Evolutionary conservation across 2,113 vertebrate genomes (phyloP), one percentile per base, ranked within the genome.

Genomic region (Thunnus thynnus): DNA sequence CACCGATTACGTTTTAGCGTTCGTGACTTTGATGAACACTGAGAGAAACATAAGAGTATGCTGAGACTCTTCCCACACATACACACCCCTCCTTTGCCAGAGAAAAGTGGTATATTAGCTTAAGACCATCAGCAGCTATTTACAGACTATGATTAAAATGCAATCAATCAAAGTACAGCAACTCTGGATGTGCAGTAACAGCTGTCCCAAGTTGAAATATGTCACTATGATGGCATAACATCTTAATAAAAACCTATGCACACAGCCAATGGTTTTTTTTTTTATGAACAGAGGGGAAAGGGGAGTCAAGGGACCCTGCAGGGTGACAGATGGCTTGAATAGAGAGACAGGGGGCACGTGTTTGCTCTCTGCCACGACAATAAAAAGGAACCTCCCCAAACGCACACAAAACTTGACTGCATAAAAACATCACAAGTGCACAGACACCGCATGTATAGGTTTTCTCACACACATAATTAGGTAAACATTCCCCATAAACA

Each of bases 301-400:
- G 46, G 27, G 70, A 63, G 12, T 44, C 8, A 16, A 22, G 9
- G 36, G 41, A 66, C 58, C 51, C 70, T 57, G 46, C 52, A 56
- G 20, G 27, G 51, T 52, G 75, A 80, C 85, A 89, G 76, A 84
- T 87, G 78, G 85, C n/a, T 51, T 76, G 27, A 69, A 82, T 27
- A 68, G 62, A 65, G 58, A 55, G 50, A 76, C 46, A 52, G 66
- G 61, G 66, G 66, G 60, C 67, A 25, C 2, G 10, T 76, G 73
- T 85, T 81, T 82, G 68, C 65, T 32, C 77, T 68, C 51, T 74
- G 69, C 36, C 66, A 61, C 57, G 64, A 22, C 72, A 85, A 85
- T 67, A 46, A 81, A 70, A 32, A 41, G 5, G 30, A 63, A 54
- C 13, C 27, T 78, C 67, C 41, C 8, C 41, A 50, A 68, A 22